Percentiles rank a stretch among this genome's conserved stretches.
These are phyloP conservation scores for Eristalis arbustorum DNA, from an alignment of 2,888 invertebrate genomes.

Conservation along the genomic window DNA sequence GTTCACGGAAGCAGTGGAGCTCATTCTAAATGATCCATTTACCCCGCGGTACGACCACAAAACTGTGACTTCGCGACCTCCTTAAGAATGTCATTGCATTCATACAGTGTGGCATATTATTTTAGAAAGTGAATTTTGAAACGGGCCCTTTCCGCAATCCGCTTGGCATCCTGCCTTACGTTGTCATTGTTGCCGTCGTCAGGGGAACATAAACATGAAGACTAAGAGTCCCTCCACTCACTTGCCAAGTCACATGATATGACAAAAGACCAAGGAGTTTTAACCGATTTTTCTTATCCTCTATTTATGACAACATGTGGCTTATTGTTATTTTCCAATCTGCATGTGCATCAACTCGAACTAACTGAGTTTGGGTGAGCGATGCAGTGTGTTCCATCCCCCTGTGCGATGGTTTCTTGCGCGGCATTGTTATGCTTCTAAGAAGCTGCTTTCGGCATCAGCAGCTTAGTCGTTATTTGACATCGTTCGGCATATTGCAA, in stretches of 20 bases:
- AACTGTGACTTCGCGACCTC: slow-evolving; percentile 45
- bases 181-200: background rate
- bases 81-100: slow-evolving; percentile 47
- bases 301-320: slow-evolving; percentile 49
- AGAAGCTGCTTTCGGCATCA: slow-evolving; percentile 40
- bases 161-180: slow-evolving; percentile 8
- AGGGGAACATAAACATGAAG: background rate
- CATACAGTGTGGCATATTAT: slow-evolving; percentile 17
- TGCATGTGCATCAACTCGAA: slow-evolving; percentile 36
- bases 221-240: background rate
- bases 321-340: slow-evolving; percentile 68
- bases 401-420: background rate
- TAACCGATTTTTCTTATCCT: slow-evolving; percentile 47
- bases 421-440: slow-evolving; percentile 48
- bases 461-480: slow-evolving; percentile 46
- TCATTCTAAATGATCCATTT: slow-evolving; percentile 51
- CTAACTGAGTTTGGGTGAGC: slow-evolving; percentile 12
- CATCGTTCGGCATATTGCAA: slow-evolving; percentile 60
- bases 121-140: slow-evolving; percentile 33
- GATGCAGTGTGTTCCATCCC: background rate
- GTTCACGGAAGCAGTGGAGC: slow-evolving; percentile 10
- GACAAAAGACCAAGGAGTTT: slow-evolving; percentile 45
- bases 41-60: slow-evolving; percentile 14
- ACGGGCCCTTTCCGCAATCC: slow-evolving; percentile 29
- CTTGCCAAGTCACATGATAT: background rate